Percentiles rank a stretch among this genome's conserved stretches.
phyloP scores from a whole-genome alignment of 1,140 invertebrate species.

The Panagrolaimus sp. region DNA sequence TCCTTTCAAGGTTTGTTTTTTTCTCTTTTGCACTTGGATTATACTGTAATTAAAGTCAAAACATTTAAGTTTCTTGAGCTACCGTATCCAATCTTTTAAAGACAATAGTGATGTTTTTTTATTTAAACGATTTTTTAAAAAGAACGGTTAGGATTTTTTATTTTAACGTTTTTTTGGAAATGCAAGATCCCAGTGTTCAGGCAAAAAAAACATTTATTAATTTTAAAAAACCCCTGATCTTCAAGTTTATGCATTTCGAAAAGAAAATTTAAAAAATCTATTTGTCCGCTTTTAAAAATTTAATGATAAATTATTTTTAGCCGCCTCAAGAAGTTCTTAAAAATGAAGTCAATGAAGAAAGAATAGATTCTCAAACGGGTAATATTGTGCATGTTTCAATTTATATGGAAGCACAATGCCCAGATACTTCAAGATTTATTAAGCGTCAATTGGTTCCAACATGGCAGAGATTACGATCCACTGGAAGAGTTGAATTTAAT shows the following conservation, averaged over 20 bases:
- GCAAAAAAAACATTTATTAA: neutral
- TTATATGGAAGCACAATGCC: conserved; percentile 58
- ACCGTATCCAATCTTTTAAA: too few relatives aligned
- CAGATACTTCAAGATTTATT: conserved; percentile 55
- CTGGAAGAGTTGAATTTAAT: conserved; percentile 45
- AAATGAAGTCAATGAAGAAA: conserved; percentile 7
- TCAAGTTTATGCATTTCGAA: conserved; percentile 3
- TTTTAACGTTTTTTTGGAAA: neutral
- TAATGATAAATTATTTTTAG: neutral
- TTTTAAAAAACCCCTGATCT: neutral
- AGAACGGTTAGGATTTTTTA: neutral
- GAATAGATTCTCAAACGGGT: conserved; percentile 11
- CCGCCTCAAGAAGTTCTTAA: neutral
- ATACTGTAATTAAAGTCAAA: too few relatives aligned
- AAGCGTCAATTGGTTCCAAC: conserved; percentile 50
- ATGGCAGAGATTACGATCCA: conserved; percentile 40
- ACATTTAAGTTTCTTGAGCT: too few relatives aligned
- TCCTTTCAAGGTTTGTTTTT: too few relatives aligned
- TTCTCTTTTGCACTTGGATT: too few relatives aligned
- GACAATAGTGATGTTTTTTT: too few relatives aligned
- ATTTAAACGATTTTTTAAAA: neutral
- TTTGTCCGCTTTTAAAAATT: neutral
- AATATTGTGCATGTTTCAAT: conserved; percentile 36
- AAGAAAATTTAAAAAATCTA: neutral
- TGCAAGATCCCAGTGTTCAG: neutral